Conservation (phyloP, 2,113 vertebrate genomes). For the Cercocebus atys region DNA sequence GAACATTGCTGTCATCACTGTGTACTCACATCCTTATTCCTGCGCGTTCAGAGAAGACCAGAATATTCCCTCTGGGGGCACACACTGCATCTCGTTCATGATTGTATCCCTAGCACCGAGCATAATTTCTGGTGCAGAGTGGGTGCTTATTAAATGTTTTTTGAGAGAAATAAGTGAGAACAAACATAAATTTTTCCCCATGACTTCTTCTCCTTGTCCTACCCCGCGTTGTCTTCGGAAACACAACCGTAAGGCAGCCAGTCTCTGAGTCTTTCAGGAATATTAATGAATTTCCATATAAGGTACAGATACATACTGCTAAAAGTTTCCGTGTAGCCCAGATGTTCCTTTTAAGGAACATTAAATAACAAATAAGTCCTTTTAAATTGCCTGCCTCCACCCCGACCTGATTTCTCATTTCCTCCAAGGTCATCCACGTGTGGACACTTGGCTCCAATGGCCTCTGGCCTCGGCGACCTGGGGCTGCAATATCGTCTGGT, state of each 20-base stretch:
- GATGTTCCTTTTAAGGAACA: not conserved
- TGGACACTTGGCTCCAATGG: no score
- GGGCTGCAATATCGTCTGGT: no score
- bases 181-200: not conserved
- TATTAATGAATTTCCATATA: not conserved
- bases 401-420: not conserved
- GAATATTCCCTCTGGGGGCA: not conserved
- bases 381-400: not conserved
- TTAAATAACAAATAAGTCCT: not conserved
- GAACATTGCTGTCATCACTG: not conserved
- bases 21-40: not conserved
- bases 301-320: not conserved
- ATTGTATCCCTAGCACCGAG: not conserved
- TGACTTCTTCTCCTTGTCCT: not conserved
- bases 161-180: not conserved
- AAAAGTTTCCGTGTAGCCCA: not conserved
- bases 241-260: rapidly evolving
- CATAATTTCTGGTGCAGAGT: not conserved
- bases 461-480: not conserved
- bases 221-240: not conserved
- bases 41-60: not conserved
- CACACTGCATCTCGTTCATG: rapidly evolving
- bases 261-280: not conserved
- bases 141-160: not conserved
- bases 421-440: not conserved